Percentiles rank a stretch among this genome's conserved stretches.
phyloP scores from a whole-genome alignment of 2,797 vertebrate genomes.

The Anisognathus igniventris region DNA sequence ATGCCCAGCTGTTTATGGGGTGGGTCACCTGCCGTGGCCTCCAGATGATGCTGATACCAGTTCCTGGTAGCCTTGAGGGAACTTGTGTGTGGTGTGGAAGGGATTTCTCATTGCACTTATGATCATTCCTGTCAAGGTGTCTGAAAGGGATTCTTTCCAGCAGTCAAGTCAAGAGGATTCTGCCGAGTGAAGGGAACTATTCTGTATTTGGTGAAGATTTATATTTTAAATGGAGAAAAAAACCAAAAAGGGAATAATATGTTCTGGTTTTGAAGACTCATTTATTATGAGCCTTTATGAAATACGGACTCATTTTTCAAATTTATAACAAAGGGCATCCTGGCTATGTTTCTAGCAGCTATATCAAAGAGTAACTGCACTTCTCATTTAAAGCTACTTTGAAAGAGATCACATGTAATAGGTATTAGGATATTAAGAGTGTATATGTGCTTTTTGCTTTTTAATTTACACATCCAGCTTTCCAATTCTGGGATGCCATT shows the following conservation, averaged over 20 bases:
- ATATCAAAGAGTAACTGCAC: neutral
- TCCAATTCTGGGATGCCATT: constrained; percentile 34
- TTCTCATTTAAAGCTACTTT: constrained; percentile 47
- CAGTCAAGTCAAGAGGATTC: neutral
- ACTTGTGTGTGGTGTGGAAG: neutral
- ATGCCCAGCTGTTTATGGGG: rapidly evolving
- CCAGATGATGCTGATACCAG: neutral
- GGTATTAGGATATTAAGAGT: constrained; percentile 44
- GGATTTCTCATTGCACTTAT: neutral
- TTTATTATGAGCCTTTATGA: neutral
- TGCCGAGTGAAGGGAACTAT: rapidly evolving
- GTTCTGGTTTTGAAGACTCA: neutral
- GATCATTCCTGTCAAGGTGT: neutral
- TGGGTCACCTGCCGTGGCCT: neutral
- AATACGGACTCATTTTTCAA: neutral
- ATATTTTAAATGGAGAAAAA: neutral
- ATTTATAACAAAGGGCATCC: constrained; percentile 15
- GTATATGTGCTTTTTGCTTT: constrained; percentile 46
- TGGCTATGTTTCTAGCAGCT: neutral
- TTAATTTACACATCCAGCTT: constrained; percentile 56
- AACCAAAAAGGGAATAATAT: neutral
- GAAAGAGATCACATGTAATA: constrained; percentile 31
- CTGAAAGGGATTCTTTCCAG: neutral
- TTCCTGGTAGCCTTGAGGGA: neutral
- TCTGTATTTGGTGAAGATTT: neutral